Conservation (phyloP, 2,797 vertebrate genomes). For the Falco naumanni region DNA sequence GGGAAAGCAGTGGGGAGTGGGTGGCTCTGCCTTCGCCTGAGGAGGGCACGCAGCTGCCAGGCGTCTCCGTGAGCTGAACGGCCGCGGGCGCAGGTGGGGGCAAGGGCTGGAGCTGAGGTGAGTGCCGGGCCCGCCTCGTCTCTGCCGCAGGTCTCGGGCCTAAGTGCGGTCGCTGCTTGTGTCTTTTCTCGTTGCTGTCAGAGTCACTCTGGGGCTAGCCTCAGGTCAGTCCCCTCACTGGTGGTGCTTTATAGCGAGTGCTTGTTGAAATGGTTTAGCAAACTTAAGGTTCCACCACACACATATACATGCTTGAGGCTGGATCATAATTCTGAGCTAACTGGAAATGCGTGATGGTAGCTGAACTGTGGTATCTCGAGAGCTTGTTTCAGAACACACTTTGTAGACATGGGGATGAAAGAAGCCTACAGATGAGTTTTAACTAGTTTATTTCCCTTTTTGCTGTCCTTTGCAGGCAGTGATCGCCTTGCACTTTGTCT, state of each 20-base stretch:
- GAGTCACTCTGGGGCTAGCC: accelerated
- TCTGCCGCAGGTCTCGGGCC: neutral
- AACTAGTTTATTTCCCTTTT: neutral
- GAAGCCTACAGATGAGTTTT: neutral
- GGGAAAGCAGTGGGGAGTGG: neutral
- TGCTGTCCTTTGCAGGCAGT: accelerated
- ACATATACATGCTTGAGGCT: accelerated
- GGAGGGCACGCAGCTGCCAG: accelerated
- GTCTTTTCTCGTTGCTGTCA: neutral
- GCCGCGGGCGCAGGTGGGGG: neutral
- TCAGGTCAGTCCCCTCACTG: accelerated
- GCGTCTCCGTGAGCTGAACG: neutral
- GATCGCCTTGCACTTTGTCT: neutral
- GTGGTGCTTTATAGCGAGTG: neutral
- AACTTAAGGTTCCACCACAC: no score
- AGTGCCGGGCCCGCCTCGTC: neutral
- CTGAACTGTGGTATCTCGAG: neutral
- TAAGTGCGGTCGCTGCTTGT: neutral
- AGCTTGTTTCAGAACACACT: neutral
- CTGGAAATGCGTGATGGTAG: accelerated
- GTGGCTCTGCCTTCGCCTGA: accelerated
- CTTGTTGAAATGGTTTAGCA: no score
- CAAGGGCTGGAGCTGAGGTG: neutral
- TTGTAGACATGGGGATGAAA: neutral
- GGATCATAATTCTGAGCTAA: neutral